Conservation (phyloP, 2,888 invertebrate genomes). For the Morpho helenor region DNA sequence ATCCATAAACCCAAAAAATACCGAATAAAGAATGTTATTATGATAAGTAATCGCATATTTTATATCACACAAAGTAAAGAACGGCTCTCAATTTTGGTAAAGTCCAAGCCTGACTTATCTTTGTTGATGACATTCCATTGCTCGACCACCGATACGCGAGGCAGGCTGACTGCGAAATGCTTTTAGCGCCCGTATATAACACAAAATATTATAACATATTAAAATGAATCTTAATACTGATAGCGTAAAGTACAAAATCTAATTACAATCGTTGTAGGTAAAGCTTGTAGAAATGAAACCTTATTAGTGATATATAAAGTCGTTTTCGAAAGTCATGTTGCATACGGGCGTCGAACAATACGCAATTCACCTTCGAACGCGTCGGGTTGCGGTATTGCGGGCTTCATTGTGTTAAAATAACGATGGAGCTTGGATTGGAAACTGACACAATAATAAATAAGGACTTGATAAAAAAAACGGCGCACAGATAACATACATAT, state of each 20-base stretch:
- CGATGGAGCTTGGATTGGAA: slow-evolving; percentile 66
- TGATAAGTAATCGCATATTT: slow-evolving; percentile 1
- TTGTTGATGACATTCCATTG: slow-evolving; percentile 74
- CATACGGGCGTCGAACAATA: slow-evolving; percentile 75
- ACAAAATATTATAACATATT: slow-evolving; percentile 31
- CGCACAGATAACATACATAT: background rate
- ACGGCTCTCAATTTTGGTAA: slow-evolving; percentile 29
- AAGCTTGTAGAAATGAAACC: slow-evolving; percentile 63
- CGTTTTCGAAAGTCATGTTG: slow-evolving; percentile 69
- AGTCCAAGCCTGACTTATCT: slow-evolving; percentile 67
- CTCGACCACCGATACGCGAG: slow-evolving; percentile 72
- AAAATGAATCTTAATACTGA: slow-evolving; percentile 37
- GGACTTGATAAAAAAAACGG: slow-evolving; percentile 34
- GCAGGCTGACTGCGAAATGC: slow-evolving; percentile 75
- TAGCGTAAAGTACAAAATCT: slow-evolving; percentile 38
- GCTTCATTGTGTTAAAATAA: slow-evolving; percentile 77
- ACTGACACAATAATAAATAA: slow-evolving; percentile 60
- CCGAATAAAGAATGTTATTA: slow-evolving; percentile 1
- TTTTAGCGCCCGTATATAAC: slow-evolving; percentile 70
- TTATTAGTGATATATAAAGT: slow-evolving; percentile 66
- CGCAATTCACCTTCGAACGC: slow-evolving; percentile 78
- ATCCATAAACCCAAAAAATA: background rate
- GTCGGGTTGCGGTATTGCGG: slow-evolving; percentile 78
- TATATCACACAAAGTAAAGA: slow-evolving; percentile 2
- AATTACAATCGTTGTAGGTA: slow-evolving; percentile 29